phyloP scores from a whole-genome alignment of 1,140 invertebrate species.

The Araneus ventricosus region DNA sequence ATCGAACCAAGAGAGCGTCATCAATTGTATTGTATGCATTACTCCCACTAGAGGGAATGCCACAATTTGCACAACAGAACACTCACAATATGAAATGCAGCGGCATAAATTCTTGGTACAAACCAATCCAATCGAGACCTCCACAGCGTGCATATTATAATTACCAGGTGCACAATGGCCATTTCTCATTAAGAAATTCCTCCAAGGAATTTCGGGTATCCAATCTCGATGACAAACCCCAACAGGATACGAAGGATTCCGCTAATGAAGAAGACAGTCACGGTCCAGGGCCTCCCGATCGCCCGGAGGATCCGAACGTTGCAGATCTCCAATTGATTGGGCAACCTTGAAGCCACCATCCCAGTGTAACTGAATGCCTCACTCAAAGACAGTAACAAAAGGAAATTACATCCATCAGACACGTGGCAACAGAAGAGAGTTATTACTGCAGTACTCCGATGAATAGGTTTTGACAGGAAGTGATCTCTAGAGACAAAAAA shows the following conservation, averaged over 20 bases:
- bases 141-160: neutral
- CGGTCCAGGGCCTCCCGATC: neutral
- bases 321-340: slow-evolving; percentile 4
- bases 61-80: too few species aligned
- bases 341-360: neutral
- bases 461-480: neutral
- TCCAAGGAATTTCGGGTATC: neutral
- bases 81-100: neutral
- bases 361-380: neutral
- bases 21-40: too few species aligned
- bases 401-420: slow-evolving; percentile 4
- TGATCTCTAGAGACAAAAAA: neutral
- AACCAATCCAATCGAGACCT: neutral
- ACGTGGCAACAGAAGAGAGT: neutral
- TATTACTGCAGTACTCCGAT: neutral
- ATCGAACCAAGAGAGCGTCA: too few species aligned
- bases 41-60: too few species aligned
- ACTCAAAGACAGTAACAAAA: neutral
- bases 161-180: neutral
- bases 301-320: neutral
- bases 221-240: neutral
- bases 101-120: neutral
- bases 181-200: slow-evolving; percentile 1
- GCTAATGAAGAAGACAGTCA: slow-evolving; percentile 25
- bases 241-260: slow-evolving; percentile 10